Base-by-base conservation (phyloP, 2,888 invertebrate species). In the Sesamia inferens region DNA sequence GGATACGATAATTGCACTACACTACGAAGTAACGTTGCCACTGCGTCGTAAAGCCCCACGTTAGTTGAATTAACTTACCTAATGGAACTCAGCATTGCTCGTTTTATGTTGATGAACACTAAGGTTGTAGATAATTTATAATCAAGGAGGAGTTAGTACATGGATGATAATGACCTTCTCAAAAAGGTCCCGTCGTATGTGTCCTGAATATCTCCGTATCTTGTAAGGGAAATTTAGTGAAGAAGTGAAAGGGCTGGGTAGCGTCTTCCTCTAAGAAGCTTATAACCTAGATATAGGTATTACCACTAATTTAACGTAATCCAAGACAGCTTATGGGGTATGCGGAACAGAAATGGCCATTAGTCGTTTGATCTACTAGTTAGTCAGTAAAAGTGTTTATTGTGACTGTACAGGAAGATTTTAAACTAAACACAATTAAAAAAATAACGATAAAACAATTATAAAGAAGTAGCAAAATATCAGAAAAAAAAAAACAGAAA, bases 51-150 rank as follows among this genome's bases (percentile, higher is more conserved):
- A 89, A 89, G 83, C 82, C 78, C 83, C 79, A 85, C 84, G 85
- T 86, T 85, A 86, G 85, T 83, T 83, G 84, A 87, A 89, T 90
- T 86, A 88, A 90, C 88, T 87, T 66, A 85, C 81, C 72, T 87
- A 90, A 90, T 86, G 83, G 81, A 73, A 82, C 80, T 83, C 74
- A 85, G 83, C 83, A 87, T 85, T 84, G 82, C 85, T 79, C 76
- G 77, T 84, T 87, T 85, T 85, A 81, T 71, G 82, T 74, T 71
- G 47, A 73, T 14, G 64, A 62, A 70, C 69, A 68, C 80, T 83
- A 68, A 83, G 83, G 47, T 83, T 80, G 69, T 48, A 74, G 67
- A 80, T 83, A 79, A 74, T 83, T 83, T 80, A 64, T 55, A 79
- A 74, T 74, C 75, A 80, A 2, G 22, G 75, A 83, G 47, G 2